A percentile compares a stretch with the other conserved stretches of the same genome.
phyloP scores from a whole-genome alignment of 2,113 vertebrate species.

The zebrafish (Danio rerio) region GRCz12tu NC_133179.1:11945501-11946000 shows the following conservation, averaged over 20 bases:
- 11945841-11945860: neutral
- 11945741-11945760: neutral
- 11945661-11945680: neutral
- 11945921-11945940: too few relatives aligned
- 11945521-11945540: slow-evolving; percentile 4
- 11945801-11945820: neutral
- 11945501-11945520: neutral
- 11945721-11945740: slow-evolving; percentile 4
- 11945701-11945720: neutral
- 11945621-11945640: neutral
- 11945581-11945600: neutral
- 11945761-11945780: neutral
- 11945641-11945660: neutral
- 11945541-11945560: neutral
- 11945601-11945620: neutral
- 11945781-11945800: neutral
- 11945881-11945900: too few relatives aligned
- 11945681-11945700: neutral
- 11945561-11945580: neutral
- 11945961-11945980: too few relatives aligned
- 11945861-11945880: neutral
- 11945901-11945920: too few relatives aligned
- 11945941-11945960: too few relatives aligned
- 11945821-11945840: neutral
- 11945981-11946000: too few relatives aligned